phyloP scores from a whole-genome alignment of 2,888 invertebrate species.

The Agrochola lychnidis region DNA sequence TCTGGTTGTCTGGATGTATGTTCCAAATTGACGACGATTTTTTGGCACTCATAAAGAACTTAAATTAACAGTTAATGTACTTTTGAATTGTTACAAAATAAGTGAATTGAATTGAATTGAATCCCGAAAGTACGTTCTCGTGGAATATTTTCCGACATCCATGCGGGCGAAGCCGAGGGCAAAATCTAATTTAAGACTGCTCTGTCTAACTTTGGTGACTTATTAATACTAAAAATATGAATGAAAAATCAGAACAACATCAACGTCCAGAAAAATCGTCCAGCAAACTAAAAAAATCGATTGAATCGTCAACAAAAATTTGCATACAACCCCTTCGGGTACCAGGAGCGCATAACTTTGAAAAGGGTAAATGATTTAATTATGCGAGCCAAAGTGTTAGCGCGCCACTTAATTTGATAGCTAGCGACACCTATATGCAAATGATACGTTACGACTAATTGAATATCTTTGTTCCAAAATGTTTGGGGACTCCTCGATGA shows the following conservation, averaged over 20 bases:
- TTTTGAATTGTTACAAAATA: too few species aligned
- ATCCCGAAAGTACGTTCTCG: too few species aligned
- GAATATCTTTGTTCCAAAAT: constrained; percentile 86
- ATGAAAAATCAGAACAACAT: not conserved
- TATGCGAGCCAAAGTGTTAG: constrained; percentile 84
- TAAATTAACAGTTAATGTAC: too few species aligned
- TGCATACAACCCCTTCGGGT: constrained; percentile 63
- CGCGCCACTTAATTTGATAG: constrained; percentile 88
- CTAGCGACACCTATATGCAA: constrained; percentile 89
- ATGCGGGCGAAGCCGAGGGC: too few species aligned
- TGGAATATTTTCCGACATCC: too few species aligned
- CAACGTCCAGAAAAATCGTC: not conserved
- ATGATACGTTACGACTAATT: constrained; percentile 87
- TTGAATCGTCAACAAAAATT: constrained; percentile 53
- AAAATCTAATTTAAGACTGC: too few species aligned
- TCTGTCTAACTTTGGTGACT: too few species aligned
- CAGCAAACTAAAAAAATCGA: constrained; percentile 41
- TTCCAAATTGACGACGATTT: too few species aligned
- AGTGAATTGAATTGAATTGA: too few species aligned
- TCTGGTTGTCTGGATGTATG: too few species aligned
- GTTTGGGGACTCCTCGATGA: constrained; percentile 76
- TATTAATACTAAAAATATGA: too few species aligned
- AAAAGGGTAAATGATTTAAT: constrained; percentile 86
- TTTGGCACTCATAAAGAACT: too few species aligned
- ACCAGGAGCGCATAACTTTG: constrained; percentile 74